phyloP scores from a whole-genome alignment of 2,888 invertebrate genomes.

The Marasmarcha lunaedactyla region DNA sequence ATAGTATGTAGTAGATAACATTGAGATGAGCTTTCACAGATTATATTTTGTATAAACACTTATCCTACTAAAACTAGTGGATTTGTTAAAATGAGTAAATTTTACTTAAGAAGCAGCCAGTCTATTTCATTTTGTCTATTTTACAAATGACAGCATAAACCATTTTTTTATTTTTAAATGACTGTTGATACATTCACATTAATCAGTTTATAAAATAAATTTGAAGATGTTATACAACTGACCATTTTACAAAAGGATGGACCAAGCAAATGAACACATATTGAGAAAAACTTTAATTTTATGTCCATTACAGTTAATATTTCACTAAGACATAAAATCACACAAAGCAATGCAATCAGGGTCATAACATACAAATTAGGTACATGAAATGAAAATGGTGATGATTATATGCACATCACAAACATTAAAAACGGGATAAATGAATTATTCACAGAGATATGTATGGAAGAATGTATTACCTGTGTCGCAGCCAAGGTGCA shows the following conservation, averaged over 20 bases:
- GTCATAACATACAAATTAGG: conserved; percentile 16
- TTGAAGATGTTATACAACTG: conserved; percentile 33
- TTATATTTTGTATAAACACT: no score
- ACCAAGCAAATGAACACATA: conserved; percentile 33
- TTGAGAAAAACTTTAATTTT: neutral
- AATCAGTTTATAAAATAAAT: no score
- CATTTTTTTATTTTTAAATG: no score
- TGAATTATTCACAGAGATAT: conserved; percentile 3
- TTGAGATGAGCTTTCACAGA: no score
- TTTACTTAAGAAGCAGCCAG: no score
- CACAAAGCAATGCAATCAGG: conserved; percentile 9
- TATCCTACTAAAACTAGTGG: no score
- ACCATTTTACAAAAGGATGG: conserved; percentile 35
- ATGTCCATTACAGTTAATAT: conserved; percentile 3
- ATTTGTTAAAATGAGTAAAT: no score
- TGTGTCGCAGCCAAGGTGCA: conserved; percentile 89
- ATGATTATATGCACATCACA: conserved; percentile 10
- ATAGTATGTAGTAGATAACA: no score
- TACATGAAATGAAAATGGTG: conserved; percentile 13
- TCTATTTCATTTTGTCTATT: no score
- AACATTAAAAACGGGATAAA: neutral
- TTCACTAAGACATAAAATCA: conserved; percentile 24
- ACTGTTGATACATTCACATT: no score
- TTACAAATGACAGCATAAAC: no score
- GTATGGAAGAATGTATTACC: conserved; percentile 38